Evolutionary conservation across 2,888 invertebrate genomes (phyloP), one percentile per base, ranked within the genome.

Genomic region (Serrognathus titanus): DNA sequence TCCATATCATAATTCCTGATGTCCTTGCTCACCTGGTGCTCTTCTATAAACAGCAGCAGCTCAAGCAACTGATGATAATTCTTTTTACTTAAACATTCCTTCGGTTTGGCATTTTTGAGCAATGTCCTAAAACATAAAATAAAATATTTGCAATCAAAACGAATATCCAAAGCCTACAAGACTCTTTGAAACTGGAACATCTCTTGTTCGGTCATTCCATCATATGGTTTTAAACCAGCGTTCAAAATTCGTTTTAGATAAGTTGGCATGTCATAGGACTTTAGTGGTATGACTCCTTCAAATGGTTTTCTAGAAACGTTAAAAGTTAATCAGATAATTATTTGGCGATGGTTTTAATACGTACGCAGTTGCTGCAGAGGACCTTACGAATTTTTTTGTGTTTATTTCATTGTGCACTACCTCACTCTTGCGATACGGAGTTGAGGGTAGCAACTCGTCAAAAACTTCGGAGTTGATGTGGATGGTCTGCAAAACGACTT

Each of bases 41-140:
- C 76, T 57, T 75, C 75, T 50, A 74, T 61, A 48, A 69, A 67
- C 16, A 75, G 56, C 16, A 75, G 60, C 9, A 62, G 57, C 37
- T 67, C 62, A 11, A 72, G 60, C 31, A 69, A 59, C 16, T 61
- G 20, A 12, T 43, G 61, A 54, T 74, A 73, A 51, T 71, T 69
- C 2, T 58, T 12, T 38, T 55, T 40, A n/a, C 41, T 65, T 40
- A 71, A 57, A 48, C 58, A 31, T 3, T 31, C 3, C 7, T 31
- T 31, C 24, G 47, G 57, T 6, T 31, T 50, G 8, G 38, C 40
- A 3, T 43, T 51, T 37, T 39, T 24, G n/a, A 65, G 41, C 6
- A 60, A 11, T 38, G 53, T 51, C 16, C 65, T 65, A 24, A 31
- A 31, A 31, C 24, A 31, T 7, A 31, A 5, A 31, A 31, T 16